Evolutionary conservation across 2,113 vertebrate species (phyloP).

Genomic region (Plestiodon gilberti): DNA sequence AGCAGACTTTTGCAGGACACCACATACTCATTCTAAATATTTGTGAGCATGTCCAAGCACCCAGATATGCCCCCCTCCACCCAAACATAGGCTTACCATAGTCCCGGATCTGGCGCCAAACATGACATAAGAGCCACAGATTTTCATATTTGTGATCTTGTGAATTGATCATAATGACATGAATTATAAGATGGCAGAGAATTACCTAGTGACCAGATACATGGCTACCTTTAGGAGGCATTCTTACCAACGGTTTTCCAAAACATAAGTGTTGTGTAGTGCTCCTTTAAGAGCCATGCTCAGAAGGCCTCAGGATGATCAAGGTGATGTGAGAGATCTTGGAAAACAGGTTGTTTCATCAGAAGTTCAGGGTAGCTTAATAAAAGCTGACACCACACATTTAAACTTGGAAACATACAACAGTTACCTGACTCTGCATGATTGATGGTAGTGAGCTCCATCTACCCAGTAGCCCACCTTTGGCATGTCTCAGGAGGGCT

Average conservation of each 20-base stretch:
- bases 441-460: background rate
- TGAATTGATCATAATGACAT: too few relatives aligned
- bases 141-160: background rate
- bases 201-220: too few relatives aligned
- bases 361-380: background rate
- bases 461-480: background rate
- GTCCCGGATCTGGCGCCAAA: background rate
- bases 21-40: background rate
- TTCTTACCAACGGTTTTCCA: too few relatives aligned
- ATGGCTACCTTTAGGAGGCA: too few relatives aligned
- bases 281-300: too few relatives aligned
- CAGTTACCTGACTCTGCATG: background rate
- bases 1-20: background rate
- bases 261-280: too few relatives aligned
- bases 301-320: too few relatives aligned
- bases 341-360: too few relatives aligned
- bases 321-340: too few relatives aligned
- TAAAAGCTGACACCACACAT: background rate
- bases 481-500: background rate
- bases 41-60: background rate
- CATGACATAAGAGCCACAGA: background rate
- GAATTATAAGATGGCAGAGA: too few relatives aligned
- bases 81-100: too few relatives aligned
- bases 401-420: background rate
- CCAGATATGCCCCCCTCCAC: too few relatives aligned